Percentiles rank a stretch among this genome's conserved stretches.
phyloP scores from a whole-genome alignment of 2,113 vertebrate species.

The Phalacrocorax carbo region DNA sequence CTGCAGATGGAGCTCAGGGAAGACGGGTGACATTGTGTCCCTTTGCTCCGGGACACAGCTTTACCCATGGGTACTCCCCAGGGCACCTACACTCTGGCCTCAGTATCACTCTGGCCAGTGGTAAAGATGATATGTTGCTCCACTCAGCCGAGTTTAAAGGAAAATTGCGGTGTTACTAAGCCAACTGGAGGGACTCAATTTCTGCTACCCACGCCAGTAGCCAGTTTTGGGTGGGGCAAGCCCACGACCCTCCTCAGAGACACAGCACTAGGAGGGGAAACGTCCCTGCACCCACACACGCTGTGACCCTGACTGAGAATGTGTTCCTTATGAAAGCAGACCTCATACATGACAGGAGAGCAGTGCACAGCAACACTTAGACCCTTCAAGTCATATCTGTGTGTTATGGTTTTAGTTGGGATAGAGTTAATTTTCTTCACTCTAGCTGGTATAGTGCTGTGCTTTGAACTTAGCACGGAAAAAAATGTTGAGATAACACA shows the following conservation, averaged over 20 bases:
- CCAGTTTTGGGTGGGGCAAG: no score
- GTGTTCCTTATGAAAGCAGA: no score
- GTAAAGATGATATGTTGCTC: slow-evolving; percentile 60
- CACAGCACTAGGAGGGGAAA: no score
- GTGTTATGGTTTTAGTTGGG: no score
- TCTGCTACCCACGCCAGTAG: background rate
- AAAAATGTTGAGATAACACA: no score
- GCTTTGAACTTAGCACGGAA: no score
- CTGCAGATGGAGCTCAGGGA: background rate
- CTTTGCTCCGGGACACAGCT: background rate
- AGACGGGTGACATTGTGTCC: rapidly evolving
- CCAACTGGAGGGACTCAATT: background rate
- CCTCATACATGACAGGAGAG: no score
- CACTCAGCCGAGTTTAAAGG: slow-evolving; percentile 58
- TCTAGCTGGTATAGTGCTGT: no score
- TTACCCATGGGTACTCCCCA: no score
- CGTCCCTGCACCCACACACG: rapidly evolving
- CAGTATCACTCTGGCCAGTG: slow-evolving; percentile 68
- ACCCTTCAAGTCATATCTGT: no score
- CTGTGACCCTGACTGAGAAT: background rate
- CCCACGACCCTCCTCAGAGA: background rate
- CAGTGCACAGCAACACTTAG: no score
- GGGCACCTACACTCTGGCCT: background rate
- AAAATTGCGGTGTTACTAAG: background rate
- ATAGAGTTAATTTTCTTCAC: no score